These are phyloP conservation scores for Bubo scandiacus DNA, from an alignment of 2,113 vertebrate species.

Conservation along the genomic window DNA sequence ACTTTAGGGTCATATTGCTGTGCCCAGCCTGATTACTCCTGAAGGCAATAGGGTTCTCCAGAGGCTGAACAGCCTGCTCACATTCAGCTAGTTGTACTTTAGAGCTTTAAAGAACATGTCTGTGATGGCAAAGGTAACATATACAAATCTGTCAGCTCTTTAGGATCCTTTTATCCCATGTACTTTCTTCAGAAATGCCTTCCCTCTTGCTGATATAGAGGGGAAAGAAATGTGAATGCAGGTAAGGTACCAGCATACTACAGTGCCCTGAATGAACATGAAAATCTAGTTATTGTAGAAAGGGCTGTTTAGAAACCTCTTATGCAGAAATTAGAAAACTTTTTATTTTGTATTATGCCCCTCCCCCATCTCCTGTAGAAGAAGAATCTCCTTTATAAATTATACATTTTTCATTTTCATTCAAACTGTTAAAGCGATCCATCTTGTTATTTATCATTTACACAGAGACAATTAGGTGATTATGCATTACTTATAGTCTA, in stretches of 20 bases:
- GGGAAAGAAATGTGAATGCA: background rate
- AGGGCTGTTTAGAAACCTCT: background rate
- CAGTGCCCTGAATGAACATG: background rate
- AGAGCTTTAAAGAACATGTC: background rate
- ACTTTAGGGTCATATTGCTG: background rate
- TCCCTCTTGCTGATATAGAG: background rate
- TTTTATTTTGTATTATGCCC: background rate
- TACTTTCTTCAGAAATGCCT: background rate
- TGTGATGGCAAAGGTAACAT: background rate
- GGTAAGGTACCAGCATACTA: background rate
- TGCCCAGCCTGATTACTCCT: background rate
- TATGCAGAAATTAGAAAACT: background rate
- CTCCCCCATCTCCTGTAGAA: background rate
- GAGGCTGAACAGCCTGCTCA: background rate
- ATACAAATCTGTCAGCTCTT: background rate
- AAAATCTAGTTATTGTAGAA: background rate
- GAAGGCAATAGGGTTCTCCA: background rate
- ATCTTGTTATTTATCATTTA: background rate
- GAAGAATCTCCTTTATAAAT: background rate
- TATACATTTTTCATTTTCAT: background rate
- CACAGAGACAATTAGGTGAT: background rate
- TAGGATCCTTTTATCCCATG: background rate
- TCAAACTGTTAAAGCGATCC: background rate
- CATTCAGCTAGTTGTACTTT: background rate
- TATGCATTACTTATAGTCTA: background rate